Conservation (phyloP, 2,797 vertebrate species). For the Darevskia nairensis region DNA sequence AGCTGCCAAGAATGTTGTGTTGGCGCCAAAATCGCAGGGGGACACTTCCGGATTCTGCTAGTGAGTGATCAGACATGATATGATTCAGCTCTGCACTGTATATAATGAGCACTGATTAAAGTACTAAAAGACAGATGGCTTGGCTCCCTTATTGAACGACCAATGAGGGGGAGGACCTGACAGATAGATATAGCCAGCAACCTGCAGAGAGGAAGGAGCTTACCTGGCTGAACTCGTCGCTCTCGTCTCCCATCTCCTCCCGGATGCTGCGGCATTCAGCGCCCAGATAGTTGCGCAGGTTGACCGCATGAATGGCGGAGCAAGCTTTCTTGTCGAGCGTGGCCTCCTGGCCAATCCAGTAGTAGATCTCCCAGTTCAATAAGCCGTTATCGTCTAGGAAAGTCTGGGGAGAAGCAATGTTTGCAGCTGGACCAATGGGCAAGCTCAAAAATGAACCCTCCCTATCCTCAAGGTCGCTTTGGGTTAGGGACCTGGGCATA, state of each 20-base stretch:
- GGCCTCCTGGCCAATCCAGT: constrained; percentile 97
- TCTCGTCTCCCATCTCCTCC: constrained; percentile 99
- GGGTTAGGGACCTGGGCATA: no score
- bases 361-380: constrained; percentile 94
- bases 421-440: neutral
- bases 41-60: no score
- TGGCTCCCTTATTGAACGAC: no score
- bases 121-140: no score
- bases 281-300: constrained; percentile 94
- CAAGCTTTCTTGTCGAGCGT: constrained; percentile 97
- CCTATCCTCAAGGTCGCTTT: neutral
- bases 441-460: no score
- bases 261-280: constrained; percentile 92
- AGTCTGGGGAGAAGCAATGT: constrained; percentile 77
- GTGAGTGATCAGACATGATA: no score
- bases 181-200: no score
- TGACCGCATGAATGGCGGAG: constrained; percentile 95
- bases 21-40: no score
- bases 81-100: no score
- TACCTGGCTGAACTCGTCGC: constrained; percentile 94
- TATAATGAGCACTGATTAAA: no score
- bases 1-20: no score
- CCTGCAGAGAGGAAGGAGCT: neutral
- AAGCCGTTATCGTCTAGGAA: constrained; percentile 91
- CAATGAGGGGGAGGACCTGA: no score